Base-by-base conservation (phyloP, 2,113 vertebrate genomes). In the Geococcyx californianus region DNA sequence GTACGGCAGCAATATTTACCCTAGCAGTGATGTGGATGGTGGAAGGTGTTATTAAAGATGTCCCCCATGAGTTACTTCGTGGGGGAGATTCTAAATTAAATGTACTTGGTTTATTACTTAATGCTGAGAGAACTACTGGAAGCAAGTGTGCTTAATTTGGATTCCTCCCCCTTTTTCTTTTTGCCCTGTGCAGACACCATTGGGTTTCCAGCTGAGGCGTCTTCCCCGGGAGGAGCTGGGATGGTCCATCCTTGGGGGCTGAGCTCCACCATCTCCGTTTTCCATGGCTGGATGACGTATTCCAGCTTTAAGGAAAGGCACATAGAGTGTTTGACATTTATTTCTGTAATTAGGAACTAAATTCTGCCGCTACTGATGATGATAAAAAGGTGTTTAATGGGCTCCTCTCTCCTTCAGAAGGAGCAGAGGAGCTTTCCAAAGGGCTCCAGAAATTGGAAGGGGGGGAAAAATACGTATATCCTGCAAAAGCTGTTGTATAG, bases 81-180 rank as follows among this genome's bases (percentile, higher is more conserved):
- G 80, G 74, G 56, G 24, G 7, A 69, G 93, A 96, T 84, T 66
- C 60, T 84, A 63, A 84, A 87, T 92, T 89, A 95, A 89, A 97
- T 84, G 77, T 94, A 31, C 59, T 77, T 74, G 70, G 17, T 97
- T 96, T 91, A 73, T 91, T 72, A 40, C 84, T 75, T 86, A 80
- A 42, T 79, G 54, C 90, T 96, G 80, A 49, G 12, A 81, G 62
- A 80, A 52, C 73, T 89, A 88, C 77, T 63, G 4, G 51, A n/a
- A 83, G 56, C 36, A 58, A 78, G 82, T 24, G 34, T 52, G 33
- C 66, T 55, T 78, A 47, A 83, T 93, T 96, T 87, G 47, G 28
- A n/a, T 72, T 72, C 67, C 36, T 3, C 49, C 36, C 4, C 2
- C 16, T 38, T 29, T 31, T 42, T 21, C 33, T 13, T 49, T 17